A percentile compares a stretch with the other conserved stretches of the same genome.
These are phyloP conservation scores for Ptyas mucosa DNA, from an alignment of 2,113 vertebrate species.

Conservation along the genomic window DNA sequence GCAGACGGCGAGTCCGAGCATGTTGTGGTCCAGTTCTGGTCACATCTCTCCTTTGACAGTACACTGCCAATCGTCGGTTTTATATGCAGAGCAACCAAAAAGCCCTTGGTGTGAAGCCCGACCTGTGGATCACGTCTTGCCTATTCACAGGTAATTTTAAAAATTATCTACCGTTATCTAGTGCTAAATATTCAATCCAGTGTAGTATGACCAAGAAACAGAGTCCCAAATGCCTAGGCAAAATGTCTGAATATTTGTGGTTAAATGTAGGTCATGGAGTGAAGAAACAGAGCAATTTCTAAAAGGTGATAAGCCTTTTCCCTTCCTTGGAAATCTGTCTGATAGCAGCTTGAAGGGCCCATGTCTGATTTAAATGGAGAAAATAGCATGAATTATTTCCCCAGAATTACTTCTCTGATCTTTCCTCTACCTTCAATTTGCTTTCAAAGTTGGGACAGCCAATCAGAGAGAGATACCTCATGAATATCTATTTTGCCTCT, in stretches of 20 bases:
- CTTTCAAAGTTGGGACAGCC: background rate
- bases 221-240: background rate
- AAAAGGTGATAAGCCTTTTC: background rate
- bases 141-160: constrained; percentile 68
- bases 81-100: constrained; percentile 78
- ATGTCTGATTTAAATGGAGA: background rate
- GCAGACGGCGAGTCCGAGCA: constrained; percentile 72
- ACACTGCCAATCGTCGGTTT: constrained; percentile 79
- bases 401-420: background rate
- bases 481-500: background rate
- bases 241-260: background rate
- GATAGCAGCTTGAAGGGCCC: background rate
- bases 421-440: background rate
- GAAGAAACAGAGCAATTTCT: background rate
- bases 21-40: constrained; percentile 78
- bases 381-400: background rate
- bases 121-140: constrained; percentile 64
- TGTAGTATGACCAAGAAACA: background rate
- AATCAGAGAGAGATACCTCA: background rate
- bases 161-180: background rate
- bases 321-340: background rate
- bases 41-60: constrained; percentile 74
- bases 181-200: background rate
- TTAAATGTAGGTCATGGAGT: background rate
- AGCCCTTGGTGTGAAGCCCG: constrained; percentile 80